Evolutionary conservation across 2,113 vertebrate species (phyloP).

Genomic region (Mormyrus lacerda): DNA sequence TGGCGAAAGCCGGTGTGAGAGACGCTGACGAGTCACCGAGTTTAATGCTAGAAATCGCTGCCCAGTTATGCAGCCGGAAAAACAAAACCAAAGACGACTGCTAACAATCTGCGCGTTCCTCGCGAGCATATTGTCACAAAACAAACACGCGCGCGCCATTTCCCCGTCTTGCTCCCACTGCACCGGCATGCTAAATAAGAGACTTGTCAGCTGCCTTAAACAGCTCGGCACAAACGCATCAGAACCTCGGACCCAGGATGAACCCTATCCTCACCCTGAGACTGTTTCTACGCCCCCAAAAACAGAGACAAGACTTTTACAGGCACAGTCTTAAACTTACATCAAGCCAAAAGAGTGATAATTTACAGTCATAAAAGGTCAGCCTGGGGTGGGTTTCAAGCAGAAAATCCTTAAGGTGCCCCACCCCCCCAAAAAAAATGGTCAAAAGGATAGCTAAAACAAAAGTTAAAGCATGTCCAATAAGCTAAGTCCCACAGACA

Average conservation of each 20-base stretch:
- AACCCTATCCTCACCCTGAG: neutral
- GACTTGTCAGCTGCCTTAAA: neutral
- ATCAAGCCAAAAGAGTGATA: neutral
- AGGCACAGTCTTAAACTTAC: neutral
- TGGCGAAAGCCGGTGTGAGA: neutral
- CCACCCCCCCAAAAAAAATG: neutral
- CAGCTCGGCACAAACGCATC: neutral
- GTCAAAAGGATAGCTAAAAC: neutral
- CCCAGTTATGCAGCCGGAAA: neutral
- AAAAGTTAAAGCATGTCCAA: neutral
- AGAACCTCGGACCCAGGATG: neutral
- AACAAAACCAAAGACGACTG: neutral
- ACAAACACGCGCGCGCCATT: neutral
- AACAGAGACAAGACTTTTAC: neutral
- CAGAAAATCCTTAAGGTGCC: neutral
- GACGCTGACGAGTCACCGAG: neutral
- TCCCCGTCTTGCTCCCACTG: neutral
- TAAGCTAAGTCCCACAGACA: neutral
- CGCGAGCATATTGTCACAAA: conserved; percentile 1
- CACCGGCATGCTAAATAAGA: neutral
- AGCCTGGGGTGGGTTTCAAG: neutral
- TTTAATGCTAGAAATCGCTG: conserved; percentile 6
- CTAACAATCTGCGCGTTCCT: conserved; percentile 3
- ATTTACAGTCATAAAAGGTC: neutral
- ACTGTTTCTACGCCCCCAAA: neutral